These are phyloP conservation scores for Sminthurinus signatus DNA, from an alignment of 1,140 invertebrate genomes.

Conservation along the genomic window DNA sequence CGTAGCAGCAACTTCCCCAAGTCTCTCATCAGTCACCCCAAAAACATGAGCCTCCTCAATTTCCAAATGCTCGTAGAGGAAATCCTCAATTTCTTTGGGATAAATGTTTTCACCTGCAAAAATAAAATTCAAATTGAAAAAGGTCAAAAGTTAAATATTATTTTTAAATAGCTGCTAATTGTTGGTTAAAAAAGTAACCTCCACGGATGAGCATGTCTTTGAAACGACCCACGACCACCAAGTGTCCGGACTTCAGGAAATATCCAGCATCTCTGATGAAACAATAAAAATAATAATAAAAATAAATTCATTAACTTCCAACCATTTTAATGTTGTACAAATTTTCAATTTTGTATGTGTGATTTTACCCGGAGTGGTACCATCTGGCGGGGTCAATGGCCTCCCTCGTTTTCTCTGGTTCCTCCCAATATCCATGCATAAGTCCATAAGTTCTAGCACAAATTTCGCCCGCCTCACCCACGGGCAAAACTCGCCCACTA, in stretches of 20 bases:
- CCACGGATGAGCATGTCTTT: constrained; percentile 64
- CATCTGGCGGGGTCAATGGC: constrained; percentile 66
- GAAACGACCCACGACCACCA: constrained; percentile 54
- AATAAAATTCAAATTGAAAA: no score
- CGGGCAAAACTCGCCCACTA: constrained; percentile 48
- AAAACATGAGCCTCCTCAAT: constrained; percentile 56
- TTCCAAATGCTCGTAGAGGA: constrained; percentile 53
- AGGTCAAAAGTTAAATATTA: no score
- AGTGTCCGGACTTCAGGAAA: constrained; percentile 54
- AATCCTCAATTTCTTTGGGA: constrained; percentile 58
- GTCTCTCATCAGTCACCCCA: constrained; percentile 56
- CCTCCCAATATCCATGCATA: constrained; percentile 57
- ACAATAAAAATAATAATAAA: no score
- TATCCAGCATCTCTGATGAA: no score
- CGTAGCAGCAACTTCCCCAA: constrained; percentile 58
- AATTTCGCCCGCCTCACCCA: constrained; percentile 53
- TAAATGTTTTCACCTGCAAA: constrained; percentile 63
- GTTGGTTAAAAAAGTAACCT: no score
- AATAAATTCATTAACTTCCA: no score
- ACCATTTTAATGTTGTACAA: no score
- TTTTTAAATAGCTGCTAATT: no score
- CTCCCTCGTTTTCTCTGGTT: constrained; percentile 53
- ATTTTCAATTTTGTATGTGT: no score
- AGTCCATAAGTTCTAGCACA: constrained; percentile 53
- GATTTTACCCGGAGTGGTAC: constrained; percentile 87